Percentiles rank a stretch among this genome's conserved stretches.
Evolutionary conservation across 2,797 vertebrate species (phyloP).

Genomic region (Paguma larvata): DNA sequence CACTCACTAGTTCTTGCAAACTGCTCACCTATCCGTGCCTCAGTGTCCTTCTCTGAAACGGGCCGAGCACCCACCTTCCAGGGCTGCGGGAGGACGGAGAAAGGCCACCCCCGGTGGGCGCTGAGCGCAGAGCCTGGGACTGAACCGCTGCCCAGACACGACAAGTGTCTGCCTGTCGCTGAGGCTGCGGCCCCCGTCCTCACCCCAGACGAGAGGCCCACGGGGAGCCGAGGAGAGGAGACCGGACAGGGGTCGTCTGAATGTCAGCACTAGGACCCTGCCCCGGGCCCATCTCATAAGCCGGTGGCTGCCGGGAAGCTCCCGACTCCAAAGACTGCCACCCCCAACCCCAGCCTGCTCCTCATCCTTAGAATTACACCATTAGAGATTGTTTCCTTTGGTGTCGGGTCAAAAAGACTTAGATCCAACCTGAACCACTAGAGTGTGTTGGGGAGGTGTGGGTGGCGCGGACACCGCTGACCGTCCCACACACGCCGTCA

Average conservation of each 20-base stretch:
- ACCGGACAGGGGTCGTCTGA: background rate
- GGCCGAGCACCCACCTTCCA: background rate
- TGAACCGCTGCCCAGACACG: background rate
- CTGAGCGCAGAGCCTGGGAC: no score
- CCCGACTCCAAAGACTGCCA: background rate
- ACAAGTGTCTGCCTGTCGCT: background rate
- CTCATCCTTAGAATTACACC: background rate
- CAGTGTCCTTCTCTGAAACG: background rate
- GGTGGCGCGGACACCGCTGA: background rate
- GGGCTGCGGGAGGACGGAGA: background rate
- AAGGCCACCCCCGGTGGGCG: accelerated
- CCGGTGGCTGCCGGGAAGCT: background rate
- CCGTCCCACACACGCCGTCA: background rate
- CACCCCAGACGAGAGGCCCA: background rate
- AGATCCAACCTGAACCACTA: background rate
- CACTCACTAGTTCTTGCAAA: background rate
- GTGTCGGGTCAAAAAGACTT: background rate
- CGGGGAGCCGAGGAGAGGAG: background rate
- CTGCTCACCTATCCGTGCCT: background rate
- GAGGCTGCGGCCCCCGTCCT: background rate
- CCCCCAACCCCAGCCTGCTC: no score
- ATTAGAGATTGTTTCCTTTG: background rate
- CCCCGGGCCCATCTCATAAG: accelerated
- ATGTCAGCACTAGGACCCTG: accelerated
- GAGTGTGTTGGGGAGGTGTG: background rate